A percentile compares a stretch with the other conserved stretches of the same genome.
These are phyloP conservation scores for Grallaria varia DNA, from an alignment of 2,113 vertebrate genomes.

Conservation along the genomic window DNA sequence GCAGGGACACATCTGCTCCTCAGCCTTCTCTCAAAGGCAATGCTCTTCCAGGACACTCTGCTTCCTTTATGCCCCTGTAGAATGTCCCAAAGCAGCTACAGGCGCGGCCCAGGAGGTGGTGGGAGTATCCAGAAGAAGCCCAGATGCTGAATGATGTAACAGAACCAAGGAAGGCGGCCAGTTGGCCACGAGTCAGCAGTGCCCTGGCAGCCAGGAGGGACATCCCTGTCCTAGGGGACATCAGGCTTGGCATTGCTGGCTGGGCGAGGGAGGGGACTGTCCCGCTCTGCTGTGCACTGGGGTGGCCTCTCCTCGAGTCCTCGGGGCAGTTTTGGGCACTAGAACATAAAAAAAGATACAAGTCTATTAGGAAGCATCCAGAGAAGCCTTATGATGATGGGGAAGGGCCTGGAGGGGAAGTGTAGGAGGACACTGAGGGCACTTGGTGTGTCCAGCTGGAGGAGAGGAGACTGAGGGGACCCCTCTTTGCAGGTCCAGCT, in stretches of 20 bases:
- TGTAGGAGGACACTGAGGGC: neutral
- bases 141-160: neutral
- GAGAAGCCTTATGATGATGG: accelerated
- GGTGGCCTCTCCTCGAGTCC: neutral
- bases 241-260: accelerated
- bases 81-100: neutral
- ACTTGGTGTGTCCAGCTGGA: neutral
- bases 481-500: accelerated
- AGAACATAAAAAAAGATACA: too few relatives aligned
- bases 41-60: too few relatives aligned
- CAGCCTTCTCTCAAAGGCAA: neutral
- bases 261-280: neutral
- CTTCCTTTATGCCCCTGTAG: neutral
- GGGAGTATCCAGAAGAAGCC: neutral
- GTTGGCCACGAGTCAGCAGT: neutral
- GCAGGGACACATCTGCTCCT: accelerated
- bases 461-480: neutral
- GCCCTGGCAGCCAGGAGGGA: neutral
- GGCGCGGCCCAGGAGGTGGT: neutral
- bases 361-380: accelerated
- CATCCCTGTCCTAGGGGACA: neutral
- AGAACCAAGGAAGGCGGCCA: neutral
- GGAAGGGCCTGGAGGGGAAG: neutral
- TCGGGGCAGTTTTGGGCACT: neutral
- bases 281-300: neutral